phyloP scores from a whole-genome alignment of 2,888 invertebrate species.

The Eupithecia insigniata region DNA sequence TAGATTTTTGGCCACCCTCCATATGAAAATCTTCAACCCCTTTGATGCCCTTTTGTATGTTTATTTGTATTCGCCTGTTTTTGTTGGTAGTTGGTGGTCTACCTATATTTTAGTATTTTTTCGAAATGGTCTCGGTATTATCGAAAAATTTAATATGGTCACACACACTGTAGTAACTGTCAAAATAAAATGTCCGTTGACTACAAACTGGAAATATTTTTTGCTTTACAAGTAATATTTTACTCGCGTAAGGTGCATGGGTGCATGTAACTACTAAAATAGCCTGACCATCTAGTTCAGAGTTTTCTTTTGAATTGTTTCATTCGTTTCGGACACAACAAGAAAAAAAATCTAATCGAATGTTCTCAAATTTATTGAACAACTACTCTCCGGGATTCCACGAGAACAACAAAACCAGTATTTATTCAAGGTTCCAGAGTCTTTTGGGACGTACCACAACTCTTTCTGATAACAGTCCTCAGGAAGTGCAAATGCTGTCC shows the following conservation, averaged over 20 bases:
- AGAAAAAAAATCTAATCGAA: conserved; percentile 49
- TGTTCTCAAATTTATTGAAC: conserved; percentile 63
- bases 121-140: too few relatives aligned
- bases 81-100: too few relatives aligned
- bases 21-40: too few relatives aligned
- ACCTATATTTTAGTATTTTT: too few relatives aligned
- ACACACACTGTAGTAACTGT: too few relatives aligned
- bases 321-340: conserved; percentile 5
- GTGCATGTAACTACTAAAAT: conserved; percentile 26
- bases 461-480: conserved; percentile 23
- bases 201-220: conserved; percentile 44
- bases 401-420: conserved; percentile 57
- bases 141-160: too few relatives aligned
- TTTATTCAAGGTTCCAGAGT: conserved; percentile 63
- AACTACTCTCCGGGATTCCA: conserved; percentile 52
- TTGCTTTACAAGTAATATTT: conserved; percentile 43
- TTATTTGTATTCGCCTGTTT: too few relatives aligned
- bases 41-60: too few relatives aligned
- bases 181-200: conserved; percentile 55
- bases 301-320: conserved; percentile 27
- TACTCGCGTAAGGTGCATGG: conserved; percentile 6
- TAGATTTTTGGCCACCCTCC: too few relatives aligned
- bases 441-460: conserved; percentile 54
- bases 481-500: conserved; percentile 58
- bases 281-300: conserved; percentile 41